Evolutionary conservation across 2,113 vertebrate genomes (phyloP).

Genomic region (Octodon degus): DNA sequence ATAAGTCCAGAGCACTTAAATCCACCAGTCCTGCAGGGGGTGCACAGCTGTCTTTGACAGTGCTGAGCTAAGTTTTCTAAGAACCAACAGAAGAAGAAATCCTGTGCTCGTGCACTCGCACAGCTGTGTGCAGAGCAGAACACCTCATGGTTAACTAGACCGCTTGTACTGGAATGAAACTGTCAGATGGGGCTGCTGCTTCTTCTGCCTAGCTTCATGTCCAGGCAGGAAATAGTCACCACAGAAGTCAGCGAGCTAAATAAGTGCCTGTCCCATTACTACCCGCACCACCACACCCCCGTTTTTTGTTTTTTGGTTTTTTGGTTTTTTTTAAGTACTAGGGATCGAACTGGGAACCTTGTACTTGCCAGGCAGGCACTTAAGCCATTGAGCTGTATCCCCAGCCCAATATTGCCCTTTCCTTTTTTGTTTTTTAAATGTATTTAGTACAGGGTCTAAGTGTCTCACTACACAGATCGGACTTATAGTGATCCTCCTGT

Average conservation of each 20-base stretch:
- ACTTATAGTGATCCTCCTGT: no score
- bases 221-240: slow-evolving; percentile 35
- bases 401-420: no score
- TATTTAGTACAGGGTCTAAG: no score
- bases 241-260: neutral
- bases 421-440: no score
- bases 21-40: neutral
- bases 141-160: neutral
- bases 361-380: no score
- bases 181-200: neutral
- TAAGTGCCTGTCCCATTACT: neutral
- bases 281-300: no score
- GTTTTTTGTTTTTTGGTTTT: no score
- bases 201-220: neutral
- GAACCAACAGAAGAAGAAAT: neutral
- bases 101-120: neutral
- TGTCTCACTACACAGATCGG: no score
- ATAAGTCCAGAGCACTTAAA: neutral
- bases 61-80: neutral
- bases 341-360: no score
- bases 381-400: no score
- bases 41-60: neutral
- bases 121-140: neutral
- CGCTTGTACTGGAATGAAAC: neutral
- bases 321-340: no score